phyloP scores from a whole-genome alignment of 2,797 vertebrate species.

The Mus spretus region DNA sequence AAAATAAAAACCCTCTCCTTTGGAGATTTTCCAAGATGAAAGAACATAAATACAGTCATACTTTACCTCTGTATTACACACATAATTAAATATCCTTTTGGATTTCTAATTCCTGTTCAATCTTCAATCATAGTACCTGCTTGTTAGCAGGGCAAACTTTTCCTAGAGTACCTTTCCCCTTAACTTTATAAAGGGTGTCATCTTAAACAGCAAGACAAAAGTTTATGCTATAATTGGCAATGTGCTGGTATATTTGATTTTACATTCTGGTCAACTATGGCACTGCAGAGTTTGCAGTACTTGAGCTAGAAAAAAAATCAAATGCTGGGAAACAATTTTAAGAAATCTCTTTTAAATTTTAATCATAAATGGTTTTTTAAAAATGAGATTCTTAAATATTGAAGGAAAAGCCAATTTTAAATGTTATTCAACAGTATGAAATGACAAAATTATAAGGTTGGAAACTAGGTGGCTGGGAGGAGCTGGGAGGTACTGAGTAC shows the following conservation, averaged over 20 bases:
- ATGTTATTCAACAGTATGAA: slow-evolving; percentile 47
- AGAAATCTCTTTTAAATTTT: slow-evolving; percentile 45
- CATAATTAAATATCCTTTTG: slow-evolving; percentile 74
- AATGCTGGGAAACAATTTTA: slow-evolving; percentile 64
- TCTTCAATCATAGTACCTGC: slow-evolving; percentile 26
- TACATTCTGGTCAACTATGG: slow-evolving; percentile 70
- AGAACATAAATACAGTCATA: slow-evolving; percentile 48
- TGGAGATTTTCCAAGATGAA: slow-evolving; percentile 64
- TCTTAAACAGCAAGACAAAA: slow-evolving; percentile 70
- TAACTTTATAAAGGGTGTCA: slow-evolving; percentile 48
- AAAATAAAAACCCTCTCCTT: slow-evolving; percentile 24
- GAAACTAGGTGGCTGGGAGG: neutral
- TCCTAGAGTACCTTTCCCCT: slow-evolving; percentile 75
- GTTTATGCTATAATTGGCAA: slow-evolving; percentile 72
- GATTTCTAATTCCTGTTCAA: slow-evolving; percentile 65
- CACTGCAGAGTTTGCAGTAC: slow-evolving; percentile 58
- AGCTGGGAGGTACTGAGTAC: neutral
- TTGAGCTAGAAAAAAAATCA: slow-evolving; percentile 64
- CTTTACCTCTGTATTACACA: slow-evolving; percentile 56
- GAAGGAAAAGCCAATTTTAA: slow-evolving; percentile 42
- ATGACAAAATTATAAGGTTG: slow-evolving; percentile 54
- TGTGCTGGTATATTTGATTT: slow-evolving; percentile 57
- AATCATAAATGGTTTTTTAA: slow-evolving; percentile 18
- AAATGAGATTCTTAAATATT: slow-evolving; percentile 60
- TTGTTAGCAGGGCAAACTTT: slow-evolving; percentile 67